Conservation (phyloP, 2,797 vertebrate genomes). For the Hydrocynus forskahlii region DNA sequence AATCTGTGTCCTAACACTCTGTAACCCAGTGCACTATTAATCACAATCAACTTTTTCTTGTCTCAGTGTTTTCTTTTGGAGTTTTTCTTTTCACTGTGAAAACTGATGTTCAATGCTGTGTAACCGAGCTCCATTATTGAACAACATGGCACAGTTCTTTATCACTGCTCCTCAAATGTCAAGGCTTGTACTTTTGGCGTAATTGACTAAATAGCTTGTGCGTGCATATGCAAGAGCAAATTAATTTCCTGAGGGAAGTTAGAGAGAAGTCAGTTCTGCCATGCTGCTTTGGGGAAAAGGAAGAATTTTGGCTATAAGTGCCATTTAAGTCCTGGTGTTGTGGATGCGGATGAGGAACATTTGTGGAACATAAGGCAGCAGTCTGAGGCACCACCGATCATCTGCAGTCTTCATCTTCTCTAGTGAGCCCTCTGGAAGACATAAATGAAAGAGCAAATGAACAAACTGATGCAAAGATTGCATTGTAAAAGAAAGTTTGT, state of each 20-base stretch:
- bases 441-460: neutral
- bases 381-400: slow-evolving; percentile 52
- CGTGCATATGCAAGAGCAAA: slow-evolving; percentile 43
- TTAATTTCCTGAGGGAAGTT: slow-evolving; percentile 53
- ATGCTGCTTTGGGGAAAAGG: slow-evolving; percentile 51
- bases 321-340: slow-evolving; percentile 54
- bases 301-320: slow-evolving; percentile 59
- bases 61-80: neutral
- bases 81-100: slow-evolving; percentile 3
- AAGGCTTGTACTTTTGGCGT: slow-evolving; percentile 18
- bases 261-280: slow-evolving; percentile 60
- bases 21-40: slow-evolving; percentile 5
- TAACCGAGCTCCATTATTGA: neutral
- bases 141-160: neutral
- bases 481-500: too few species aligned
- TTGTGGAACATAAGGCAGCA: slow-evolving; percentile 62
- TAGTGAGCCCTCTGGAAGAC: neutral
- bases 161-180: slow-evolving; percentile 15
- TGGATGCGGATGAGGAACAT: slow-evolving; percentile 45
- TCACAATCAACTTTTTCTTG: slow-evolving; percentile 20
- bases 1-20: neutral
- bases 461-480: neutral
- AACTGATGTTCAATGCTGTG: neutral
- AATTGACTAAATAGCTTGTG: slow-evolving; percentile 34
- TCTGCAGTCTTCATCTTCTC: neutral